Evolutionary conservation across 1,140 invertebrate genomes (phyloP), one percentile per base, ranked within the genome.

Genomic region (Drosophila albomicans): DNA sequence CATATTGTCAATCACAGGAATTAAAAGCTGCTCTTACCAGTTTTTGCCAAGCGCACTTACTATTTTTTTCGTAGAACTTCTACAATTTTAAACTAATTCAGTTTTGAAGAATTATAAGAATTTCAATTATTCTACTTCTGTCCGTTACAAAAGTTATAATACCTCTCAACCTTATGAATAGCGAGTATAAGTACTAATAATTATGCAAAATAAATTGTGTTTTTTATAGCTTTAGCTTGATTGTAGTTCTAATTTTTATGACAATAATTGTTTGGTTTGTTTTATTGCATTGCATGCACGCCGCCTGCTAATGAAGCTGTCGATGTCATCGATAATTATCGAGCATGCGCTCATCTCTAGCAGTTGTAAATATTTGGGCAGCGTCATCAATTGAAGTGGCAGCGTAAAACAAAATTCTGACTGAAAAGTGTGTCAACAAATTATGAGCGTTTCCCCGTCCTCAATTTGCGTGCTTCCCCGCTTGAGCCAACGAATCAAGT

Each of bases 341-440:
- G 56, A 15, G 46, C 70, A 54, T 16, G 64, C 30, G 56, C 28
- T 13, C 48, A 72, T 69, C 49, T 13, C 41, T 59, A 15, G 5
- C 1, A 6, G 30, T n/a, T 28, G 35, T 30, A 30, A 61, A 61
- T 69, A 61, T 62, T 62, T 69, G 10, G 35, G 32, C 25, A 45
- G 1, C 7, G 16, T 64, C 51, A 45, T 54, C 49, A 43, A 66
- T 11, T 66, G 64, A 54, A 46, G 59, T 35, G 4, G 16, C 49
- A 71, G 25, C 15, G 20, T 6, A 32, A 38, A 65, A 66, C 0
- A 32, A 38, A 65, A 66, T 67, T 51, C 51, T 41, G 54, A 63
- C 43, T 51, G 41, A 46, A 73, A 74, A 62, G 59, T 75, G 66
- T 75, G 72, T 70, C 51, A 70, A 75, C 72, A 75, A 64, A 75